phyloP scores from a whole-genome alignment of 2,888 invertebrate genomes.

The Pammene fasciana region DNA sequence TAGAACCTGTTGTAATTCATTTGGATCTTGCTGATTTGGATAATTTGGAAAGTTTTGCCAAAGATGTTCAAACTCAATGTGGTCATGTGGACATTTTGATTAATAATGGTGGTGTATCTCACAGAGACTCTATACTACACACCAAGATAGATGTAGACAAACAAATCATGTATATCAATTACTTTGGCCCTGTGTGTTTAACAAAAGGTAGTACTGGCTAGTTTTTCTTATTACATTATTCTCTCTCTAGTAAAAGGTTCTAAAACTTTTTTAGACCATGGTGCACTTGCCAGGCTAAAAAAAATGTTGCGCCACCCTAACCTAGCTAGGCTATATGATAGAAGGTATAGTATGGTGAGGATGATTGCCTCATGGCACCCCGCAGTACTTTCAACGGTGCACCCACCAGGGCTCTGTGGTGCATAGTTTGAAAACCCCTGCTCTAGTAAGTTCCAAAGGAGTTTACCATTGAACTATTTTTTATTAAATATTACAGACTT shows the following conservation, averaged over 20 bases:
- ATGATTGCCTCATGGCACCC: too few relatives aligned
- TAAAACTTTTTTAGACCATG: too few relatives aligned
- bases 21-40: constrained; percentile 90
- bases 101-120: constrained; percentile 96
- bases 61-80: constrained; percentile 87
- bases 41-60: constrained; percentile 84
- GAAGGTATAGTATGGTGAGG: too few relatives aligned
- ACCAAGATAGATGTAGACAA: constrained; percentile 92
- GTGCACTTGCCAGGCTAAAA: too few relatives aligned
- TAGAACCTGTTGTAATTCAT: constrained; percentile 88
- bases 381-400: too few relatives aligned
- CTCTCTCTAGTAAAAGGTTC: too few relatives aligned
- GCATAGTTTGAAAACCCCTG: too few relatives aligned
- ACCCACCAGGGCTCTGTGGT: too few relatives aligned
- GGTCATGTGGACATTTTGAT: constrained; percentile 93
- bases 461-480: too few relatives aligned
- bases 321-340: too few relatives aligned
- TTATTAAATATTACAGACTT: too few relatives aligned
- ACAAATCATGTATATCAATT: constrained; percentile 96
- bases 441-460: neutral
- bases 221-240: neutral
- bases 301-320: too few relatives aligned
- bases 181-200: constrained; percentile 95
- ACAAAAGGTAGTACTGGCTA: constrained; percentile 87
- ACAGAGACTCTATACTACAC: constrained; percentile 88